Evolutionary conservation across 53 echinoderm and acorn worm species (phyloP), one percentile per base, ranked within the genome.

Genomic region (Temnopleurus reevesii): DNA sequence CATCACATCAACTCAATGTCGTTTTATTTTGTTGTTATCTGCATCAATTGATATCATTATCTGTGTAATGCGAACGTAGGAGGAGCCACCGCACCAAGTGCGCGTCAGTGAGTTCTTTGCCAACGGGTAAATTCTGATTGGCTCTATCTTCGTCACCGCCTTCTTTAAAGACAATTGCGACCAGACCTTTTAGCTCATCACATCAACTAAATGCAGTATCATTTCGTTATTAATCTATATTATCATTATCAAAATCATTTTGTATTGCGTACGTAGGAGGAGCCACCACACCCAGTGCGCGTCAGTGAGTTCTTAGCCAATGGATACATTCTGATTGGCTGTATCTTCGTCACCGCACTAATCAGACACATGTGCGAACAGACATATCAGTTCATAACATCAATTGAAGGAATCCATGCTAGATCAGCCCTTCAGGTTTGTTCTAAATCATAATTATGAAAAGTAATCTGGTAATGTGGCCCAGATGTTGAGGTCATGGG

Each of bases 361-460:
- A 76, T 76, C 15, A 45, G 53, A n/a, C 89, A 89, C 41, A 89
- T 89, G 89, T 89, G 71, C 12, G 71, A 66, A 24, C 71, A 89
- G 25, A 76, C 89, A 33, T 66, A 89, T 46, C 71, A 66, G 53
- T 76, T 76, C 25, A 71, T 45, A 18, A 66, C 71, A 2, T 77
- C 77, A 8, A 77, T 85, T 1, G 85, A 85, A 46, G 85, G 85
- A 18, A 85, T 85, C 15, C 85, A 85, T 43, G 85, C 60, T 27
- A 38, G 85, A 23, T 85, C 85, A 21, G 59, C 59, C 26, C 59
- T 85, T 25, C 85, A 85, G 45, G 85, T 59, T 9, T 19, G 82
- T 34, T 19, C 21, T 26, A 59, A 59, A 6, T 6, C 60, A 19
- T 18, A n/a, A n/a, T n/a, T n/a, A n/a, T n/a, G n/a, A n/a, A n/a